Evolutionary conservation across 2,888 invertebrate species (phyloP), one percentile per base, ranked within the genome.

Genomic region (Oscheius sp.): DNA sequence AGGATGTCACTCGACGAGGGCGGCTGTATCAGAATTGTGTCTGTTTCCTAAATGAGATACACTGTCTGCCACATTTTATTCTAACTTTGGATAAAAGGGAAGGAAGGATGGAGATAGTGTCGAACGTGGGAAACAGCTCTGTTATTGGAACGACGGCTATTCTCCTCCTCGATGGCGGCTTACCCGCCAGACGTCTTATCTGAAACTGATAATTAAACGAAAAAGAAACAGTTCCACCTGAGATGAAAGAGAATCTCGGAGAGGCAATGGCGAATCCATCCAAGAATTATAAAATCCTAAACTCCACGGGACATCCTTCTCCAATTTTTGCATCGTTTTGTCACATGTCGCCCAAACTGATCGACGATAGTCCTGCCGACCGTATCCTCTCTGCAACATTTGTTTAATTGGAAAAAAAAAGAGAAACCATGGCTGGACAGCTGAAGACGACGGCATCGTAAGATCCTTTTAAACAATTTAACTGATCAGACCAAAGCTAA

Each of bases 81-180:
- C 43, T 43, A 23, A 68, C 66, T 27, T 72, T 72, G 25, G 43
- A 25, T 23, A 72, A 1, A 27, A 66, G 18, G 16, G 27, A n/a
- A 0, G 84, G 85, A 41, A 85, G 55, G n/a, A 79, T 70, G n/a
- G 78, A 77, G 53, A 81, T 58, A 9, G 83, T 83, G 73, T 85
- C 82, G 61, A 84, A 85, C 7, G 76, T 75, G 16, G 82, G 79
- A n/a, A 84, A 49, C 18, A 85, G 69, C 18, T 80, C 78, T 1
- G 83, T 78, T 55, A 85, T 69, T 29, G 85, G 85, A 0, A 85
- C 81, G 5, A 84, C 81, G 0, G 81, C 80, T 12, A 81, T 69
- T 59, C 73, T 61, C 27, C 63, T 70, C 52, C 55, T 27, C 6
- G 12, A 16, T 1, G 43, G 69, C 16, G 13, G 5, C 23, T 63